Base-by-base conservation (phyloP, 2,888 invertebrate genomes). In the Drosophila algonquin region DNA sequence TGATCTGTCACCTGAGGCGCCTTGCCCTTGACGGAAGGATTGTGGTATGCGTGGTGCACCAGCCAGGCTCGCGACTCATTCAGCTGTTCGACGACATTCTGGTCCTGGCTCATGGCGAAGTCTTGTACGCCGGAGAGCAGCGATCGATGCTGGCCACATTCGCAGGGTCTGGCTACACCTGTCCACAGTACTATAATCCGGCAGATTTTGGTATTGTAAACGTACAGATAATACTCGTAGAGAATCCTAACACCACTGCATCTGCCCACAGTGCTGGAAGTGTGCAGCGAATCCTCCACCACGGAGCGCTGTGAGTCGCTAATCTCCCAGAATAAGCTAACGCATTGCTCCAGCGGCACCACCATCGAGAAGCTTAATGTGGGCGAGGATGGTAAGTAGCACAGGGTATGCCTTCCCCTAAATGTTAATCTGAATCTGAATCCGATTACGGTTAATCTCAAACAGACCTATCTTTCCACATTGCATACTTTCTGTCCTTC, bases 131-230 rank as follows among this genome's bases (percentile, higher is more conserved):
- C 77, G 98, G 98, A 9, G 94, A 96, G 2, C 94, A 96, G 9
- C 93, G 93, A 10, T 94, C 94, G 24, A 93, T 98, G 59, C 92
- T 98, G 47, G 95, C 95, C 0, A 97, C 94, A 91, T 93, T 98
- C 62, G 93, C 94, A 65, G 93, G 94, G 58, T 93, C 95, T 59
- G 94, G 95, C 58, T 93, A 97, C 16, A 92, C 93, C 35, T 98
- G 98, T 92, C 98, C 98, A 0, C 94, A 95, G 6, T 97, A 96
- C 91, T 97, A 98, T 91, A 98, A 98, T 93, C 97, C 97, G 27
- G 97, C 97, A 6, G 98, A 98, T 92, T 97, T 95, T 92, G 94
- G 97, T 97, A 92, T 94, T 70, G 1, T 7, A 3, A 10, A 8
- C 0, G 9, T 4, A 0, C 0, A 14, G 12, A 7, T 3, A 21